phyloP scores from a whole-genome alignment of 2,113 vertebrate species.

The Aptenodytes forsteri region DNA sequence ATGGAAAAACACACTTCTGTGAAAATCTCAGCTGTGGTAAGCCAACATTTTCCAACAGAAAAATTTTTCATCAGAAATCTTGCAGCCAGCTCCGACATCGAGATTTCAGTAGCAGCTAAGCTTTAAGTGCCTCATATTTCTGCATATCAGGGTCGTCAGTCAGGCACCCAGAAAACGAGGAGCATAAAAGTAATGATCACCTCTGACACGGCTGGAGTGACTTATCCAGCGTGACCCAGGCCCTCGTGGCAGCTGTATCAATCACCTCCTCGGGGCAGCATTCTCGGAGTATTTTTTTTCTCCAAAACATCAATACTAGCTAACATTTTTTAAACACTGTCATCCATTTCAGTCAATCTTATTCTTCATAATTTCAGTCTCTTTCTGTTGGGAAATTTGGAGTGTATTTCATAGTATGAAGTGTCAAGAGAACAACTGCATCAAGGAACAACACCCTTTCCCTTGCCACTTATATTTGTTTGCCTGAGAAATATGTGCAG shows the following conservation, averaged over 20 bases:
- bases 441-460: not conserved
- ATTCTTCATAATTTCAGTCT: not conserved
- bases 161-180: not conserved
- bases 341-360: constrained; percentile 22
- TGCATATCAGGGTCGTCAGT: constrained; percentile 19
- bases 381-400: not conserved
- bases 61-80: not conserved
- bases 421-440: not conserved
- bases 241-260: not conserved
- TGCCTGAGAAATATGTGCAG: not conserved
- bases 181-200: constrained; percentile 23
- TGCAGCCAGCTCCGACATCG: not conserved
- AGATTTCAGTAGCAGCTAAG: not conserved
- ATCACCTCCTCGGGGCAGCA: not conserved
- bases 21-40: not conserved
- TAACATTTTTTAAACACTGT: constrained; percentile 23
- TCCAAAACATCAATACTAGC: constrained; percentile 2
- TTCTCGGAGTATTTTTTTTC: not conserved
- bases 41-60: not conserved
- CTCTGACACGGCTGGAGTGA: constrained; percentile 29
- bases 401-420: not conserved
- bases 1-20: not conserved
- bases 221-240: not conserved
- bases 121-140: constrained; percentile 43
- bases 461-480: not conserved